Evolutionary conservation across 2,797 vertebrate species (phyloP).

Genomic region (Sciaenops ocellatus): DNA sequence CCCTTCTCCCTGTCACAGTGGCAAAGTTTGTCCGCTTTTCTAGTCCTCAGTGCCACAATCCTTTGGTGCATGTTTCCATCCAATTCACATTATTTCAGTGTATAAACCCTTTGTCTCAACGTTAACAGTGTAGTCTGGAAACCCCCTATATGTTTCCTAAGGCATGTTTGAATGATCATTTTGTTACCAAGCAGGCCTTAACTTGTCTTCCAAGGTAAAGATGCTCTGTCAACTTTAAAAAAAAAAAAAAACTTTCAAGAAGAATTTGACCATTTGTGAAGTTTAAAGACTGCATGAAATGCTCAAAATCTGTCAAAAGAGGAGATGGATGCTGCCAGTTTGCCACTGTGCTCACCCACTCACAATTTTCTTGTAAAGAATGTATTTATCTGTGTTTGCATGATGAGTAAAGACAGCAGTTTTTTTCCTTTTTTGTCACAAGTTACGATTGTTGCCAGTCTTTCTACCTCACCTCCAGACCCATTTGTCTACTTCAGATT

Average conservation of each 20-base stretch:
- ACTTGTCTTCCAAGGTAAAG: not conserved
- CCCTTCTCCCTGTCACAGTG: constrained; percentile 63
- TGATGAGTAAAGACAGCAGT: constrained; percentile 12
- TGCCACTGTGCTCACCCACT: not conserved
- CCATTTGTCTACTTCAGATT: constrained; percentile 20
- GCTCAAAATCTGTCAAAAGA: not conserved
- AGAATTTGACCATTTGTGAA: not conserved
- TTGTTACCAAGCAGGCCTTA: constrained; percentile 5
- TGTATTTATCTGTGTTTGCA: constrained; percentile 28
- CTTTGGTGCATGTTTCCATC: constrained; percentile 6
- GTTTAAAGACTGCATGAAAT: not conserved
- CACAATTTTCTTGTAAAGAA: not conserved
- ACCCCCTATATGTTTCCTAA: constrained; percentile 26
- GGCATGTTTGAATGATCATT: constrained; percentile 25
- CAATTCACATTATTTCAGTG: constrained; percentile 19
- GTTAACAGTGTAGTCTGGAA: constrained; percentile 35
- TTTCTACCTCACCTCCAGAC: constrained; percentile 31
- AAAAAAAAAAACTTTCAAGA: not conserved
- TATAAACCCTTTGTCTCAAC: constrained; percentile 34
- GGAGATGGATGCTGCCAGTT: not conserved
- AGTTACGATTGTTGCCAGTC: constrained; percentile 16
- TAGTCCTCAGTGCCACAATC: constrained; percentile 25
- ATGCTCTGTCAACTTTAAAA: not conserved
- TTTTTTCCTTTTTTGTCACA: constrained; percentile 25
- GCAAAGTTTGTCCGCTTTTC: constrained; percentile 62